Evolutionary conservation across 2,113 vertebrate species (phyloP), one percentile per base, ranked within the genome.

Genomic region (Monarcha castaneiventris): DNA sequence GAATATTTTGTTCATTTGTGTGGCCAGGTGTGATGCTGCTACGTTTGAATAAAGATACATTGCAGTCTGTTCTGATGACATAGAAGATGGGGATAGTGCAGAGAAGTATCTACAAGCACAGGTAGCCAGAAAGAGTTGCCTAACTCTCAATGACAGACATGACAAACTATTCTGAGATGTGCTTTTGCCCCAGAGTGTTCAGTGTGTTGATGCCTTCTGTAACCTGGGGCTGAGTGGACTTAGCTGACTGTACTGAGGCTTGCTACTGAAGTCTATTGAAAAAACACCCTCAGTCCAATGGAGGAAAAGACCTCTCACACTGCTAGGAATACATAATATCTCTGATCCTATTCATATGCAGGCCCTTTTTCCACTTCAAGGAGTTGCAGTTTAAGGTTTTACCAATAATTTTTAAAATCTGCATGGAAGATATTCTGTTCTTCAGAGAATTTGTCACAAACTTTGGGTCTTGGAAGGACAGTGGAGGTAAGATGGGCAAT

Each of bases 241-340:
- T 63, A 44, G 17, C 69, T 87, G 22, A 13, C 12, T 55, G 8
- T 71, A 43, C 10, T 51, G 46, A 69, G 11, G 13, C 44, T 83
- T 78, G 16, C 30, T 49, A 5, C 35, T 61, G 17, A 79, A 82
- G 19, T 52, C 25, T 44, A 4, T 33, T 55, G 21, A 75, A 55
- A 49, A 59, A 84, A 54, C 6, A 0, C 5, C 0, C 12, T 84
- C 7, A 56, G n/a, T 58, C 33, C 61, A 41, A 21, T 43, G 37
- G 64, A 68, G 13, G 52, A 89, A 72, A 73, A 41, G 1, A 35
- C 49, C 79, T 96, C 86, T 55, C 41, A 75, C 10, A 15, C 5
- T 2, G 0, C 12, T 59, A n/a, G 33, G 25, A 80, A 52, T 90
- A 27, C 5, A 0, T 39, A 9, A 21, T 0, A 0, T 5, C 17